Conservation (phyloP, 1,140 invertebrate species). For the Galendromus occidentalis region DNA sequence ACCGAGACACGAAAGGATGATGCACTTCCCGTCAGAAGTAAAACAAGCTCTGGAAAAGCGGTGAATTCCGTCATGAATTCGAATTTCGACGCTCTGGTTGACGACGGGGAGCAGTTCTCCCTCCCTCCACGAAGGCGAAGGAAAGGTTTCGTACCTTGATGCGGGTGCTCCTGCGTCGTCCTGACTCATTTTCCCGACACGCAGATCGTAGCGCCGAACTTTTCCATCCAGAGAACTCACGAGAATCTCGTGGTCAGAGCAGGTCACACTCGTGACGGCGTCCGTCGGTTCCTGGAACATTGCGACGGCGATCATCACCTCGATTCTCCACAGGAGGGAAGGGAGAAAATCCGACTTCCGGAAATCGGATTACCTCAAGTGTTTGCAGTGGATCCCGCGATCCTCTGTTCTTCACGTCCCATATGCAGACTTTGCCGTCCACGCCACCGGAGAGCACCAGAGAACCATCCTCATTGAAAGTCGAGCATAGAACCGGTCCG, state of each 20-base stretch:
- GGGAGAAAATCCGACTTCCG: background rate
- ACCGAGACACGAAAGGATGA: conserved; percentile 60
- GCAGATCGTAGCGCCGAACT: conserved; percentile 68
- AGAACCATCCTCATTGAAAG: conserved; percentile 82
- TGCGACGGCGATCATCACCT: no score
- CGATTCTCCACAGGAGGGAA: no score
- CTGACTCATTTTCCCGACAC: conserved; percentile 54
- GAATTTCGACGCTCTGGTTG: no score
- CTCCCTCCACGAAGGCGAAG: no score
- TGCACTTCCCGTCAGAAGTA: conserved; percentile 65
- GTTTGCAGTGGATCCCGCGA: conserved; percentile 49
- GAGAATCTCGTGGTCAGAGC: conserved; percentile 74
- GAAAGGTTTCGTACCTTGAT: background rate
- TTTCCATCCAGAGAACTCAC: conserved; percentile 71
- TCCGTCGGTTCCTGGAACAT: conserved; percentile 71
- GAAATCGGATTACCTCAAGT: conserved; percentile 22
- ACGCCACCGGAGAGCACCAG: conserved; percentile 70
- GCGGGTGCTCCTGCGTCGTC: conserved; percentile 49
- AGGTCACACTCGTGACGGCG: conserved; percentile 59
- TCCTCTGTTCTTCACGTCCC: conserved; percentile 55
- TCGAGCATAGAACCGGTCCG: conserved; percentile 62
- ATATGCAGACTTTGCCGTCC: conserved; percentile 72
- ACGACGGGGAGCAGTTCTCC: no score
- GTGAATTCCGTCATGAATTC: no score
- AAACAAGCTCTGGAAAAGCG: conserved; percentile 51